Evolutionary conservation across 1,140 invertebrate species (phyloP).

Genomic region (Sycophaga agraensis): DNA sequence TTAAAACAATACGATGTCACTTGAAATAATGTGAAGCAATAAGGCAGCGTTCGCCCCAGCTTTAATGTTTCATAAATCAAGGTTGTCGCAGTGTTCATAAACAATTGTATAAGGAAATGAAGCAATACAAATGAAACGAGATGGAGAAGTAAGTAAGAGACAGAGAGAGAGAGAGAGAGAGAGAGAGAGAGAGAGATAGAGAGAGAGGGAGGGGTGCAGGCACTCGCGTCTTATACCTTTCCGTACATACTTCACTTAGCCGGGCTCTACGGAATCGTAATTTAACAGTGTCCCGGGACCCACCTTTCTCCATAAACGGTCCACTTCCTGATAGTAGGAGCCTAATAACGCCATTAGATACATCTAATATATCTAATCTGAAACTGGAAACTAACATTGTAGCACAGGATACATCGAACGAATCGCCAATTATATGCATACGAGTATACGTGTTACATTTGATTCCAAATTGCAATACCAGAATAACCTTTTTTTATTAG

Average conservation of each 20-base stretch:
- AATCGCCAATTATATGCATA: background rate
- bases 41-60: no score
- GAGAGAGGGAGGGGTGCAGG: background rate
- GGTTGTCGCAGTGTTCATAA: no score
- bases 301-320: constrained; percentile 44
- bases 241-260: constrained; percentile 42
- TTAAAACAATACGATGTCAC: no score
- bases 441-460: no score
- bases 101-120: no score
- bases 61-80: no score
- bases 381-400: constrained; percentile 46
- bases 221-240: constrained; percentile 9
- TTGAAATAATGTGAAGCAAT: no score
- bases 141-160: no score
- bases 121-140: no score
- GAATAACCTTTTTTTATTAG: no score
- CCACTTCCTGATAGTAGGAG: constrained; percentile 44
- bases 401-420: background rate
- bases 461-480: no score
- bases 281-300: constrained; percentile 49
- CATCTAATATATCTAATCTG: constrained; percentile 51
- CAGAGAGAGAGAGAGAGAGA: no score
- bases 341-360: constrained; percentile 54
- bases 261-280: constrained; percentile 46
- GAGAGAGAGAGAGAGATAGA: background rate